Base-by-base conservation (phyloP, 2,888 invertebrate genomes). In the Drosophila antonietae region DNA sequence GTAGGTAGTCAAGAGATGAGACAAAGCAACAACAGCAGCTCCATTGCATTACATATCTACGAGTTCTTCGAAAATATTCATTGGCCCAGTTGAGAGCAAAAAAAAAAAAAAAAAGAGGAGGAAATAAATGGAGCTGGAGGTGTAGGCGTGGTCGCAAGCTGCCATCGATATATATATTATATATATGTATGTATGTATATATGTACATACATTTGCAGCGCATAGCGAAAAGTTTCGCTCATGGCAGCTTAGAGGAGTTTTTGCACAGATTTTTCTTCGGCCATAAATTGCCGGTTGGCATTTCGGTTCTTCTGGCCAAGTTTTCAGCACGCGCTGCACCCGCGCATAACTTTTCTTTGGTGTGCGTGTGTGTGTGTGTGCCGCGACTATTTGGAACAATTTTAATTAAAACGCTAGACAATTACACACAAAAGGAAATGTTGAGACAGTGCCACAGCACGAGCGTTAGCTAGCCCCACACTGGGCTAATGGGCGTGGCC, bases 341-440 rank as follows among this genome's bases (percentile, higher is more conserved):
- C 78, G 78, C 77, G 77, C 75, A 78, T 78, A 78, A 78, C 77
- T 78, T 78, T 77, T 67, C 62, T 39, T 62, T 18, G n/a, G 53
- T 56, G 37, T 4, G 47, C 52, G 33, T 60, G 18, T 44, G 37
- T 33, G 53, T 33, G 56, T 61, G 53, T 61, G 20, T 61, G 56
- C 65, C 53, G 70, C 35, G 85, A 82, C 85, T 84, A 85, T 88
- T 84, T 84, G 85, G 68, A 84, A 84, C 85, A 88, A 84, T 84
- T 84, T 84, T 84, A 84, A 88, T 84, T 84, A 84, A 84, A 84
- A 84, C 86, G 86, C 78, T 80, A 84, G 84, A 84, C 88, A 88
- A 88, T 84, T 80, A 83, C 85, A 85, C 68, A 72, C 77, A 77
- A 65, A 57, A 73, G 73, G 63, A 58, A 67, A 65, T 23, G 35